A percentile compares a stretch with the other conserved stretches of the same genome.
These are phyloP conservation scores for Cecidostiba fungosa DNA, from an alignment of 2,888 invertebrate species.

Conservation along the genomic window DNA sequence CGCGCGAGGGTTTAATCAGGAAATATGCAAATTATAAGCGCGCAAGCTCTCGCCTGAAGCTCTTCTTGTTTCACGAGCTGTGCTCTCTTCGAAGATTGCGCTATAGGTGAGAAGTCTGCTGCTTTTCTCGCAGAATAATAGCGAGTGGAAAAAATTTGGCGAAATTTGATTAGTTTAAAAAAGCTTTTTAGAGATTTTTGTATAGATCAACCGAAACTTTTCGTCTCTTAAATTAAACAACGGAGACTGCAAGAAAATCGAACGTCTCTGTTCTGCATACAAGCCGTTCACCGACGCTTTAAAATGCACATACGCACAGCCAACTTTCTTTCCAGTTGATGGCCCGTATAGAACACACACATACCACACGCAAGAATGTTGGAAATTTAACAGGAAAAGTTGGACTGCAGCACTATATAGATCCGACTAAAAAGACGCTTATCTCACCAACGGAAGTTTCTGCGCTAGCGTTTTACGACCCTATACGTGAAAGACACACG, in stretches of 20 bases:
- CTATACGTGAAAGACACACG: not conserved
- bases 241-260: not conserved
- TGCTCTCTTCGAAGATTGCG: not conserved
- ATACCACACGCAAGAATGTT: not conserved
- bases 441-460: slow-evolving; percentile 16
- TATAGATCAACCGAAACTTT: not conserved
- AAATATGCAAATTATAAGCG: slow-evolving; percentile 44
- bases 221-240: not conserved
- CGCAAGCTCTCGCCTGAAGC: not conserved
- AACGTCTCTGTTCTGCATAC: not conserved
- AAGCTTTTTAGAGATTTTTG: not conserved
- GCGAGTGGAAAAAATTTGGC: not conserved
- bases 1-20: slow-evolving; percentile 19
- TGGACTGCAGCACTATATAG: not conserved
- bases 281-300: not conserved
- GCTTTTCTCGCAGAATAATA: not conserved
- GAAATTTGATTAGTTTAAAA: not conserved
- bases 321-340: not conserved
- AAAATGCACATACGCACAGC: not conserved
- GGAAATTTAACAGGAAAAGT: slow-evolving; percentile 16
- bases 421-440: slow-evolving; percentile 20
- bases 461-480: slow-evolving; percentile 8
- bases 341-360: not conserved
- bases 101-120: not conserved
- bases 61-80: slow-evolving; percentile 12